Evolutionary conservation across 2,113 vertebrate species (phyloP), one percentile per base, ranked within the genome.

Genomic region (Dunckerocampus dactyliophorus): DNA sequence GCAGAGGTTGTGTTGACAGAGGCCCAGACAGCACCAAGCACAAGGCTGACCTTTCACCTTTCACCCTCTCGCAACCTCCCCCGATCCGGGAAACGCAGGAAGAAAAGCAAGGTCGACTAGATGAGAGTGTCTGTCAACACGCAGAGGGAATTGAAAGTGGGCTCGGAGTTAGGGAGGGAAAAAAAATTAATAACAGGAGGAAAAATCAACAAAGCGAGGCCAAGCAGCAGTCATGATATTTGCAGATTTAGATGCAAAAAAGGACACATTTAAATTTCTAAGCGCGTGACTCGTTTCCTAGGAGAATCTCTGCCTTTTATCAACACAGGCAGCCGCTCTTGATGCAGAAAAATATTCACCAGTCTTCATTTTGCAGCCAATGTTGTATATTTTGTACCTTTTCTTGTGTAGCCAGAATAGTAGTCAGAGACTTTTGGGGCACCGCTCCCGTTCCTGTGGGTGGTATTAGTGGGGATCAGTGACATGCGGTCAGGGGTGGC

Each of bases 1-100:
- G 71, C 81, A 85, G 83, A 84, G 82, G 82, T 75, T 77, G 85
- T 86, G 87, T 85, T 89, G 87, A 89, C 81, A 85, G 84, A 82
- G 75, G 28, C 81, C 16, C 62, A 79, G 81, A 83, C 85, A 74
- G 79, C 75, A 39, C 74, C 56, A 47, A 75, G 74, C 84, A 76
- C 71, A 73, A 75, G 78, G 73, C 64, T 15, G 71, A 88, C 84
- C 82, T 86, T 75, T 82, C 49, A 82, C 82, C 85, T 79, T 72
- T 79, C 69, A 69, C 55, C 81, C 63, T 37, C 43, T 49, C 16
- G 31, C 42, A 64, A 56, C 72, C 58, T 56, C 69, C 67, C 63
- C 47, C 60, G 19, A 79, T 76, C 63, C 76, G 71, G 73, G 67
- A 85, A 80, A 86, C 70, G 77, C 76, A 84, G 87, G 85, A 89